These are phyloP conservation scores for Bombus sylvicola DNA, from an alignment of 1,140 invertebrate species.

Conservation along the genomic window DNA sequence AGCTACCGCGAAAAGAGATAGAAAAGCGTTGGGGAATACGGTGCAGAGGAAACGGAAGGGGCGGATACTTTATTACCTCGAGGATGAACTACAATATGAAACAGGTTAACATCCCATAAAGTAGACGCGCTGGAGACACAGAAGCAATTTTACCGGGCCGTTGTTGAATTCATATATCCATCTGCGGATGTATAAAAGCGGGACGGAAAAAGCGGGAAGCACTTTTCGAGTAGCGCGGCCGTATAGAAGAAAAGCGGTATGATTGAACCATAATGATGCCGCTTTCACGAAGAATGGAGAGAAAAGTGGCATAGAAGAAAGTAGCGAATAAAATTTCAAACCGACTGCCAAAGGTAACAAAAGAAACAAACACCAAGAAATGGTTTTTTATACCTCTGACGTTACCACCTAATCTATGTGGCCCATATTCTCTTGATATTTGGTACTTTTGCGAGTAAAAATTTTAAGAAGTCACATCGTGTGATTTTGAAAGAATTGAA, in stretches of 20 bases:
- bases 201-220: constrained; percentile 58
- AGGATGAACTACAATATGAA: constrained; percentile 76
- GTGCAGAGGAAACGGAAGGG: background rate
- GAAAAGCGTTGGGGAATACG: background rate
- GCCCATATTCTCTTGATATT: background rate
- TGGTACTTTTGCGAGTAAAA: background rate
- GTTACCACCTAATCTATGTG: background rate
- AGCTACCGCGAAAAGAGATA: constrained; percentile 28
- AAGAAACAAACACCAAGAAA: constrained; percentile 15
- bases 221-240: constrained; percentile 74
- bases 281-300: constrained; percentile 44
- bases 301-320: constrained; percentile 2
- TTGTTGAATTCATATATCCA: constrained; percentile 78
- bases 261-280: constrained; percentile 78
- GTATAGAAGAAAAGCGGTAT: constrained; percentile 75
- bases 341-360: constrained; percentile 46
- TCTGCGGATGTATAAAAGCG: constrained; percentile 72
- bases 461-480: accelerated
- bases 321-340: constrained; percentile 75
- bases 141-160: constrained; percentile 77
- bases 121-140: constrained; percentile 73
- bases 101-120: constrained; percentile 77
- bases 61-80: constrained; percentile 70
- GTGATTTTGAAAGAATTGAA: background rate
- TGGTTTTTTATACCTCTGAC: constrained; percentile 41